phyloP scores from a whole-genome alignment of 2,797 vertebrate genomes.

The Muscicapa comitata region DNA sequence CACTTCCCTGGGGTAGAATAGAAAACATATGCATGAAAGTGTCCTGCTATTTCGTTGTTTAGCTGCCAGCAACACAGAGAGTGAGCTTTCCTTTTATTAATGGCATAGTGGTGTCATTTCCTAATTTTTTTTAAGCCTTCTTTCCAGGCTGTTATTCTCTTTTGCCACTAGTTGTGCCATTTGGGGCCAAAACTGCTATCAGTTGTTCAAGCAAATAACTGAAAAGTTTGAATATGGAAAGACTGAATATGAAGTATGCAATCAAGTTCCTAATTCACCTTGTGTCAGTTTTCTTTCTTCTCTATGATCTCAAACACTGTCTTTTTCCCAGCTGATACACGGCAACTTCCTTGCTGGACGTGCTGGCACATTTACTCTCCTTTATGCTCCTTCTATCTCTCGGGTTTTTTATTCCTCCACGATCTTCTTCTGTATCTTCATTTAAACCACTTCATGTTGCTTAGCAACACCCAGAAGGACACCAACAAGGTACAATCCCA shows the following conservation, averaged over 20 bases:
- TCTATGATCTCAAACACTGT: background rate
- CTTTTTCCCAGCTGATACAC: background rate
- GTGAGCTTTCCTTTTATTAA: background rate
- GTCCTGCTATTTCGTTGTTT: background rate
- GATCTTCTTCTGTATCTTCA: background rate
- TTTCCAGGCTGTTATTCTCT: background rate
- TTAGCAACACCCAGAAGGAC: conserved; percentile 47
- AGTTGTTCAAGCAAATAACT: background rate
- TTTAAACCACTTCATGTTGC: conserved; percentile 14
- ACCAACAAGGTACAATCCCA: background rate
- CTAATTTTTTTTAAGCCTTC: background rate
- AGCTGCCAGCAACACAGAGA: background rate
- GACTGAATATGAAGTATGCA: accelerated
- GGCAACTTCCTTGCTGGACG: background rate
- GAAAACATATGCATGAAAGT: background rate
- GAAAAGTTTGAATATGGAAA: background rate
- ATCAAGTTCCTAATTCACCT: background rate
- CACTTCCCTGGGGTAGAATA: background rate
- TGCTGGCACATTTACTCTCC: background rate
- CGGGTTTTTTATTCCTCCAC: background rate
- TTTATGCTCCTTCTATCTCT: background rate
- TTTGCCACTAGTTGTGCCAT: background rate
- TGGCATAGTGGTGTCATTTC: background rate
- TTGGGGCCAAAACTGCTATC: background rate
- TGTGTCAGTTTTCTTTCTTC: background rate